Evolutionary conservation across 2,113 vertebrate genomes (phyloP).

Genomic region (Macroglossus sobrinus): DNA sequence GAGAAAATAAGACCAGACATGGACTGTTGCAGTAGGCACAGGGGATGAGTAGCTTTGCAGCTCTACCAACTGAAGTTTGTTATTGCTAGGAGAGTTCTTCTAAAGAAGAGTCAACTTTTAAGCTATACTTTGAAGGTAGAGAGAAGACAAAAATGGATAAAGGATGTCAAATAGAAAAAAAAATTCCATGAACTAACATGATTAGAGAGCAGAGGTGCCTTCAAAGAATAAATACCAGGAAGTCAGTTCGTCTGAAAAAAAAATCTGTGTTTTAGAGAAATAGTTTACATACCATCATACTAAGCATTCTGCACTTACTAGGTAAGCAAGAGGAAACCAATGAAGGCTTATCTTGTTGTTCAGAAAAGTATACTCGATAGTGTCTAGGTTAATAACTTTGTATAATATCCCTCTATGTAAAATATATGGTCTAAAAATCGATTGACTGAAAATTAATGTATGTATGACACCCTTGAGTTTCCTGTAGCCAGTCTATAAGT

Average conservation of each 20-base stretch:
- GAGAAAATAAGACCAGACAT: not conserved
- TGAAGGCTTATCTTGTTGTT: not conserved
- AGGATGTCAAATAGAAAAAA: not conserved
- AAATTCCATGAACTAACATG: not conserved
- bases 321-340: not conserved
- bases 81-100: not conserved
- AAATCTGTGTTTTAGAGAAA: not conserved
- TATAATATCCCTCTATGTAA: not conserved
- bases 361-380: not conserved
- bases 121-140: not conserved
- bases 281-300: not conserved
- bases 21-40: not conserved
- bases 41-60: no score
- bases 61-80: no score
- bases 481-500: conserved; percentile 51
- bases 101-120: not conserved
- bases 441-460: conserved; percentile 68
- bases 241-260: not conserved
- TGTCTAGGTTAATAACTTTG: not conserved
- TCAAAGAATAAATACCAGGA: not conserved
- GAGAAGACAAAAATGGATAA: not conserved
- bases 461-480: conserved; percentile 60
- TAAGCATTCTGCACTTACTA: not conserved
- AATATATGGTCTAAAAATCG: conserved; percentile 50
- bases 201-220: not conserved